These are phyloP conservation scores for Murina feae DNA, from an alignment of 2,113 vertebrate genomes.

Conservation along the genomic window DNA sequence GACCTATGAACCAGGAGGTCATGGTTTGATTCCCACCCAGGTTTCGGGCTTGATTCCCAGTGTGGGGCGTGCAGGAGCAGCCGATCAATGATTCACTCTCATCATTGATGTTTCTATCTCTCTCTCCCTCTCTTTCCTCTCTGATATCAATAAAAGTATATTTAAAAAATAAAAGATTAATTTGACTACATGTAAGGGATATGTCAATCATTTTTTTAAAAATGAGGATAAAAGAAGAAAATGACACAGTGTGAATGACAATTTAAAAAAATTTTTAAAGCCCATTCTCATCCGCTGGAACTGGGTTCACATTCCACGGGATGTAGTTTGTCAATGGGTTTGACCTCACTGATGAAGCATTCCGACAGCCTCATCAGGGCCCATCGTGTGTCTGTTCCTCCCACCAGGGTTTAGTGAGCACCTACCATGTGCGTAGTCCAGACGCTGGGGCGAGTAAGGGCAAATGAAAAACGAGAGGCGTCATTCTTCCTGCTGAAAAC, in stretches of 20 bases:
- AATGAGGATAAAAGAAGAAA: not conserved
- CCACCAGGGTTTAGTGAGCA: not conserved
- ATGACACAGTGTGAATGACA: not conserved
- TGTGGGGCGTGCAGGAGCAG: too few species aligned
- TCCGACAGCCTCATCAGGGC: not conserved
- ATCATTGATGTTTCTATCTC: too few species aligned
- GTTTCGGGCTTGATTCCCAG: too few species aligned
- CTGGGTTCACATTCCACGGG: not conserved
- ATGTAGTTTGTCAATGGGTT: not conserved
- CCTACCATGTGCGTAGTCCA: not conserved
- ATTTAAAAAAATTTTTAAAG: not conserved
- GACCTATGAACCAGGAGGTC: too few species aligned
- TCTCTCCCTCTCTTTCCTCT: too few species aligned
- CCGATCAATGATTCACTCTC: too few species aligned
- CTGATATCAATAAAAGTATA: too few species aligned
- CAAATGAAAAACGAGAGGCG: not conserved
- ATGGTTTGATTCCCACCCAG: too few species aligned
- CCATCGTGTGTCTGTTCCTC: not conserved
- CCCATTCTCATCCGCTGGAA: not conserved
- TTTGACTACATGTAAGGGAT: not conserved
- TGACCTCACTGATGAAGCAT: not conserved
- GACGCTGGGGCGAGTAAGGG: not conserved
- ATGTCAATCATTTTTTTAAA: not conserved
- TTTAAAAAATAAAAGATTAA: not conserved
- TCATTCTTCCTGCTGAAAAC: not conserved